Conservation (phyloP, 2,113 vertebrate species). For the Oncorhynchus gorbuscha region DNA sequence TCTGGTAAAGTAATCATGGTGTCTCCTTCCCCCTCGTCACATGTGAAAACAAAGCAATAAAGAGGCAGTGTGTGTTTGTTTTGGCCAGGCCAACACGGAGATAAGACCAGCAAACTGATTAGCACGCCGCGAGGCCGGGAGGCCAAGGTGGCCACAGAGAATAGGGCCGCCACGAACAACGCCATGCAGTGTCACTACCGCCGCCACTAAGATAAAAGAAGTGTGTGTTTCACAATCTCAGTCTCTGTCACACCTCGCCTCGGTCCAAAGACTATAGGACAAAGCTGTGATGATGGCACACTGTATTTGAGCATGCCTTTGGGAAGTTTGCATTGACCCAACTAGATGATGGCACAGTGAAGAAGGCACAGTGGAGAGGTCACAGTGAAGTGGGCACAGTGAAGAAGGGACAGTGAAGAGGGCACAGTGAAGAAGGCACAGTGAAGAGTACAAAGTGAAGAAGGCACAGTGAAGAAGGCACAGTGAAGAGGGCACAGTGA, state of each 20-base stretch:
- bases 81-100: slow-evolving; percentile 72
- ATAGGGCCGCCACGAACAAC: too few species aligned
- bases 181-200: too few species aligned
- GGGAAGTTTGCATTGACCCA: too few species aligned
- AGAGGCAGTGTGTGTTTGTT: slow-evolving; percentile 73
- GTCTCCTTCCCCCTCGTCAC: slow-evolving; percentile 62
- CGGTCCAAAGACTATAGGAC: slow-evolving; percentile 17
- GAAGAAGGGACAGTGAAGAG: too few species aligned
- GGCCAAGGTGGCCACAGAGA: too few species aligned
- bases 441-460: too few species aligned
- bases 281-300: background rate
- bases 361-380: too few species aligned
- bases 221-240: slow-evolving; percentile 22
- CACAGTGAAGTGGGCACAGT: too few species aligned
- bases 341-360: too few species aligned
- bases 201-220: slow-evolving; percentile 21
- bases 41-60: slow-evolving; percentile 75
- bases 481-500: too few species aligned
- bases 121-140: slow-evolving; percentile 38
- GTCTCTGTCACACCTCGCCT: slow-evolving; percentile 10
- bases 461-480: too few species aligned
- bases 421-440: too few species aligned
- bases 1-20: slow-evolving; percentile 72
- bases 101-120: slow-evolving; percentile 71
- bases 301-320: background rate